These are phyloP conservation scores for Ellobium chinense DNA, from an alignment of 2,888 invertebrate genomes.

Conservation along the genomic window DNA sequence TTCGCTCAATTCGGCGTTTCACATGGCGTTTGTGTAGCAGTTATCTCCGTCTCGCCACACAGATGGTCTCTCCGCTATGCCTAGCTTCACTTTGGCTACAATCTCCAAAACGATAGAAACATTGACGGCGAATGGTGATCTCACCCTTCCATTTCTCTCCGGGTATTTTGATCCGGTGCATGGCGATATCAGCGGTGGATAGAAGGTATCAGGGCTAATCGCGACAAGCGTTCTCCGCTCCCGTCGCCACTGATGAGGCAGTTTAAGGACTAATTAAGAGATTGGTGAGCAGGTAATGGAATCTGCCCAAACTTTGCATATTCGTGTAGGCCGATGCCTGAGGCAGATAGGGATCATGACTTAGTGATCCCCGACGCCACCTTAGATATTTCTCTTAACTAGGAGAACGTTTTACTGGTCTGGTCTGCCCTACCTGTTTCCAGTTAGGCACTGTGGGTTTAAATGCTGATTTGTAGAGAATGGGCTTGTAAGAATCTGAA, in stretches of 20 bases:
- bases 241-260: conserved; percentile 15
- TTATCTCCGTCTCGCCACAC: too few species aligned
- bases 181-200: background rate
- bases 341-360: background rate
- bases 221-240: conserved; percentile 26
- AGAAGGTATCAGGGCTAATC: conserved; percentile 23
- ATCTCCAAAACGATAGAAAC: too few species aligned
- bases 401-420: too few species aligned
- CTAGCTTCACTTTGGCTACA: too few species aligned
- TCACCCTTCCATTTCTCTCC: background rate
- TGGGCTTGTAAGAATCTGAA: too few species aligned
- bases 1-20: too few species aligned
- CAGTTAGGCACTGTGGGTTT: too few species aligned
- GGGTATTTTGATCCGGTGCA: background rate
- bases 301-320: background rate
- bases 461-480: too few species aligned
- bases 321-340: conserved; percentile 4
- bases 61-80: too few species aligned
- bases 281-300: conserved; percentile 6
- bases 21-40: too few species aligned
- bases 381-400: background rate
- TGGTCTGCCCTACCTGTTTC: too few species aligned
- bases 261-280: conserved; percentile 42
- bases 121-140: conserved; percentile 1
- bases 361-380: background rate